Evolutionary conservation across 2,797 vertebrate genomes (phyloP), one percentile per base, ranked within the genome.

Genomic region (Poliocrania exsul): DNA sequence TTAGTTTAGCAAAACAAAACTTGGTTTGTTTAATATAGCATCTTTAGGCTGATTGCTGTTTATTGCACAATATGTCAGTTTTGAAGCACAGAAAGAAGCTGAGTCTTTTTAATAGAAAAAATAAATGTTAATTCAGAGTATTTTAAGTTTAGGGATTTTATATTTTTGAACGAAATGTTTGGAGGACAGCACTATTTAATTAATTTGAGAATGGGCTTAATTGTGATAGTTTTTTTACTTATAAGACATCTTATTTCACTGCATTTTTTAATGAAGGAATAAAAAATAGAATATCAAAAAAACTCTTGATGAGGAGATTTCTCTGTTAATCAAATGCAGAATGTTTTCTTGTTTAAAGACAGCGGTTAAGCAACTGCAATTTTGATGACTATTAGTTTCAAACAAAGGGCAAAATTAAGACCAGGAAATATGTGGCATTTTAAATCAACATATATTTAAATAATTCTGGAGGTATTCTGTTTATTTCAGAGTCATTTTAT

Each of bases 1-100:
- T 99, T 98, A 99, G 99, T 99, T 99, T 98, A 98, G 97, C 92
- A 97, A 97, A 97, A 98, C 98, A 98, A 98, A 99, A 98, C 98
- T 98, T 98, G 96, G 97, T 98, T 98, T 98, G 97, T 98, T 98
- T 98, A 98, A 98, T 97, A 98, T 97, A 97, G 97, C 97, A 97
- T 98, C 98, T 97, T 97, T 97, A 95, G 95, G 90, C 97, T 98
- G 98, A 98, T 98, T 98, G 97, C 97, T 98, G 97, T 98, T 98
- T 98, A 98, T 98, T 97, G 96, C 96, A 97, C 95, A 96, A 96
- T 96, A 96, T 97, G 97, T 98, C 96, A 97, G 95, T 98, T 97
- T 97, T 97, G 92, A 97, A 97, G 95, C 93, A 97, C 91, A 97
- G 96, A 95, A 96, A 95, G 92, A 97, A 96, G 94, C 93, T 88